Conservation (phyloP, 2,113 vertebrate genomes). For the Formicarius rufipectus region DNA sequence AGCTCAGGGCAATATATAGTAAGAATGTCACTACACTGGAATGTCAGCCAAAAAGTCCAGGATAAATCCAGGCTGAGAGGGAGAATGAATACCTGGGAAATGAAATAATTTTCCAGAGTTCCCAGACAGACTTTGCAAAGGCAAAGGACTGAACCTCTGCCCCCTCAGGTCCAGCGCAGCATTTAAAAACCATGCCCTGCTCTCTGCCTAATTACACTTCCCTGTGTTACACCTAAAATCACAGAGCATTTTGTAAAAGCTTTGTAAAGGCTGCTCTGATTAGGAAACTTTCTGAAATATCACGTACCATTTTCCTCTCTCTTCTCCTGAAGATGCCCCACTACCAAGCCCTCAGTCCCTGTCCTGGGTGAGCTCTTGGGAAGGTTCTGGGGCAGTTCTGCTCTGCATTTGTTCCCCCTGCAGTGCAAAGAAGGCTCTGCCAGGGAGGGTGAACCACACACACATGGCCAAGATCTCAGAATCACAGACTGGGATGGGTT, state of each 20-base stretch:
- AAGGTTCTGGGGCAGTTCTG: too few relatives aligned
- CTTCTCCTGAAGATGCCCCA: accelerated
- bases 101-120: not conserved
- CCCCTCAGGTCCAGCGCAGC: not conserved
- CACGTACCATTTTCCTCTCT: not conserved
- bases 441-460: not conserved
- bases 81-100: not conserved
- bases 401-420: not conserved
- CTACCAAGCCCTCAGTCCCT: not conserved
- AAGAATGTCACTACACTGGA: not conserved
- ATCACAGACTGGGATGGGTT: not conserved
- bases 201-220: not conserved
- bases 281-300: not conserved
- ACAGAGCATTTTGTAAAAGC: not conserved
- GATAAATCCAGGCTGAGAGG: not conserved
- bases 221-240: not conserved
- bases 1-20: accelerated
- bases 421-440: not conserved
- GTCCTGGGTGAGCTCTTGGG: accelerated
- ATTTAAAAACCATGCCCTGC: not conserved
- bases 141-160: not conserved
- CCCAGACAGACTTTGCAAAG: not conserved
- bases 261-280: not conserved
- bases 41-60: not conserved
- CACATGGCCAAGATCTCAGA: not conserved